Conservation (phyloP, 2,113 vertebrate genomes). For the Nothocercus nigrocapillus region DNA sequence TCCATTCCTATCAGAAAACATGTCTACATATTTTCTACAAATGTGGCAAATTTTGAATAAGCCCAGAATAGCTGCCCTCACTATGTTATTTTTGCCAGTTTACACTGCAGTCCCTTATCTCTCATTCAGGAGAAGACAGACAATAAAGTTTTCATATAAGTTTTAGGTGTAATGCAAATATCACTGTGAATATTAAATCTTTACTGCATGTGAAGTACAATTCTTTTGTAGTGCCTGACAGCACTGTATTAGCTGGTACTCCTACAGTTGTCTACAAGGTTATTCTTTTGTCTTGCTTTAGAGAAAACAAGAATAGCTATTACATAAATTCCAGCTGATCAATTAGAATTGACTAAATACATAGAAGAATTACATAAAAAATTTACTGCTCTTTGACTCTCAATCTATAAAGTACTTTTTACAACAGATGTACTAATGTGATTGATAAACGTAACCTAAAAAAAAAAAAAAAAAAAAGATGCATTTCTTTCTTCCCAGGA, state of each 20-base stretch:
- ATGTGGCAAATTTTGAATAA: neutral
- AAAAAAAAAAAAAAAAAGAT: neutral
- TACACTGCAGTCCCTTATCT: neutral
- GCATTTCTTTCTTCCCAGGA: neutral
- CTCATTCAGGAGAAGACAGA: neutral
- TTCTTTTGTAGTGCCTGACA: neutral
- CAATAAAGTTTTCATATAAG: neutral
- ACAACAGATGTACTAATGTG: neutral
- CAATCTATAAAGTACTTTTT: neutral
- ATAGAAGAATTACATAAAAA: neutral
- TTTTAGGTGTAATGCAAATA: neutral
- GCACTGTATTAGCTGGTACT: neutral
- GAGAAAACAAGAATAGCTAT: neutral
- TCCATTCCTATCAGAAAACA: neutral
- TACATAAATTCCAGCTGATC: neutral
- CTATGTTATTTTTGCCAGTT: neutral
- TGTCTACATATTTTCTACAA: neutral
- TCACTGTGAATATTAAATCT: neutral
- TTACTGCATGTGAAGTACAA: neutral
- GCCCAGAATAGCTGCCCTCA: neutral
- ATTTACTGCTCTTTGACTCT: neutral
- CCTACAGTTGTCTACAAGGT: neutral
- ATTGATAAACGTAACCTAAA: neutral
- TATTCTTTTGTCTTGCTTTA: neutral
- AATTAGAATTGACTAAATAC: neutral